These are phyloP conservation scores for Hyposoter didymator DNA, from an alignment of 2,888 invertebrate species.

Conservation along the genomic window DNA sequence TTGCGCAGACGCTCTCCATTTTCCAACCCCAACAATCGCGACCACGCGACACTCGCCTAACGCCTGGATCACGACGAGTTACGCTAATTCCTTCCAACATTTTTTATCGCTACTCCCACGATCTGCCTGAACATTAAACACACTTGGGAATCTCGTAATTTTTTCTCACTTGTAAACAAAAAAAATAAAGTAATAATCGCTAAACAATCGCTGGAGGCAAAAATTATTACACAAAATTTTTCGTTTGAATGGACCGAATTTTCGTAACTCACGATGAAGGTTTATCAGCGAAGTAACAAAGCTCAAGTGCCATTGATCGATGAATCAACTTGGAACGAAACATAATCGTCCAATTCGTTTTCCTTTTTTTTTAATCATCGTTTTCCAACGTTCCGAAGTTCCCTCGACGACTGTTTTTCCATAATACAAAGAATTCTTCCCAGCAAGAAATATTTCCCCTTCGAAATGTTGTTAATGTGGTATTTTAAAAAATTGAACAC, in stretches of 20 bases:
- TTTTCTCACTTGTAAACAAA: background rate
- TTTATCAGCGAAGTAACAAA: too few relatives aligned
- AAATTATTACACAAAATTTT: too few relatives aligned
- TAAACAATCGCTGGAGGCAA: too few relatives aligned
- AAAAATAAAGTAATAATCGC: too few relatives aligned
- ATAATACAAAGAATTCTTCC: background rate
- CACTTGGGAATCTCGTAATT: background rate
- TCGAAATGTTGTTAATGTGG: background rate
- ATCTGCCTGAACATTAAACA: background rate
- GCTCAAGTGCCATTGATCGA: too few relatives aligned
- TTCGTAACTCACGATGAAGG: too few relatives aligned
- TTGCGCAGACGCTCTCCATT: conserved; percentile 68
- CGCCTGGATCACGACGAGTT: conserved; percentile 12
- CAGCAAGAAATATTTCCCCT: background rate
- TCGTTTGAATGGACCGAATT: too few relatives aligned
- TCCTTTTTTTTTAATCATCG: background rate
- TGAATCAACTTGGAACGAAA: too few relatives aligned
- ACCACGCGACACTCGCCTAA: conserved; percentile 30
- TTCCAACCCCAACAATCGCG: conserved; percentile 2
- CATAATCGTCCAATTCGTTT: too few relatives aligned
- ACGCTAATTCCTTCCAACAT: conserved; percentile 18
- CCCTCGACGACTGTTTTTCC: background rate
- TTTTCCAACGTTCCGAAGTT: background rate
- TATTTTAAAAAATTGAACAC: background rate
- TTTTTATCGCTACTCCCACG: background rate